Conservation (phyloP, 2,113 vertebrate species). For the Tragelaphus scriptus region DNA sequence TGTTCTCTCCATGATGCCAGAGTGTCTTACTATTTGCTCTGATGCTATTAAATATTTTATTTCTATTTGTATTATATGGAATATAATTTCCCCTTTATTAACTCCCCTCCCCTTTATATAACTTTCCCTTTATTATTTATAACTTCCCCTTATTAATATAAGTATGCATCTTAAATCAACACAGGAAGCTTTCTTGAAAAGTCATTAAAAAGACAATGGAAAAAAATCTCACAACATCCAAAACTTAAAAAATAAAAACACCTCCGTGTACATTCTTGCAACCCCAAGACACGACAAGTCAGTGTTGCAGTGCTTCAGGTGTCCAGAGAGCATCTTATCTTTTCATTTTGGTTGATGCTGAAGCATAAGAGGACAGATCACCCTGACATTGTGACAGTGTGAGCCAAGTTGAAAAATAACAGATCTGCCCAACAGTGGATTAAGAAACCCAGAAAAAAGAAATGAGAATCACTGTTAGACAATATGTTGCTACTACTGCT, state of each 20-base stretch:
- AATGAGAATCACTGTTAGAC: background rate
- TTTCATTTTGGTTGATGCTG: background rate
- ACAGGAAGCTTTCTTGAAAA: conserved; percentile 27
- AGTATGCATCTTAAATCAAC: conserved; percentile 13
- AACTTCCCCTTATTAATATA: background rate
- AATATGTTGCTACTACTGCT: background rate
- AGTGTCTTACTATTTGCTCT: background rate
- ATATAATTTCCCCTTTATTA: background rate
- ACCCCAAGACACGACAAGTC: conserved; percentile 24
- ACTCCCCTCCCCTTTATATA: background rate
- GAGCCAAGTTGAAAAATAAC: conserved; percentile 33
- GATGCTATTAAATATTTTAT: conserved; percentile 26
- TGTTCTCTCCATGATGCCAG: background rate
- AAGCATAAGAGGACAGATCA: conserved; percentile 32
- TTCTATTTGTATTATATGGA: conserved; percentile 12
- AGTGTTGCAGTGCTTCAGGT: background rate
- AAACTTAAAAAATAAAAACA: conserved; percentile 6
- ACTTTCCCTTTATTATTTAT: background rate
- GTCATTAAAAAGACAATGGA: conserved; percentile 14
- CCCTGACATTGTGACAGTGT: background rate
- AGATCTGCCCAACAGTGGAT: background rate
- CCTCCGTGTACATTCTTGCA: background rate
- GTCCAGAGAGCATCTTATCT: background rate
- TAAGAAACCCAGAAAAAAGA: background rate
- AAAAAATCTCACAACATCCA: background rate